These are phyloP conservation scores for Melopsittacus undulatus DNA, from an alignment of 2,797 vertebrate species.

Conservation along the genomic window DNA sequence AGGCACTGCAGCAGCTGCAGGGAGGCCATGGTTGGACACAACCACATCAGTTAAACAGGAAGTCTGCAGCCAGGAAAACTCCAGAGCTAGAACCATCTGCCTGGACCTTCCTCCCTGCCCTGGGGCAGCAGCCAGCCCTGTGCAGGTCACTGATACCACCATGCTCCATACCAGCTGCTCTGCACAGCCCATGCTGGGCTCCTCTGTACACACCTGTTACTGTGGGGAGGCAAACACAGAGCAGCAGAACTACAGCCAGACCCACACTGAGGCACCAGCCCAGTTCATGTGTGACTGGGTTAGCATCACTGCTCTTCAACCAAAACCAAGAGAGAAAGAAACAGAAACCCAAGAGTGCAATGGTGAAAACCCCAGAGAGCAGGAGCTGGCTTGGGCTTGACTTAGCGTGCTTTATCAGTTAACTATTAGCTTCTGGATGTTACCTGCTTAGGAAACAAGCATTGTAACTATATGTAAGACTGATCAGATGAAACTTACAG, in stretches of 20 bases:
- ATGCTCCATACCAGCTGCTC: not conserved
- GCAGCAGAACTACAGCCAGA: not conserved
- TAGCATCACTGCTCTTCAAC: not conserved
- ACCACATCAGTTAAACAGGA: not conserved
- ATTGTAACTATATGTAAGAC: not conserved
- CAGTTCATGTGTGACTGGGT: not conserved
- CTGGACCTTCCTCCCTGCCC: too few species aligned
- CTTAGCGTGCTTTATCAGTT: not conserved
- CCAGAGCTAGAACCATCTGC: not conserved
- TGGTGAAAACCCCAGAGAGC: not conserved
- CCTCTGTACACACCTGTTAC: fast-evolving
- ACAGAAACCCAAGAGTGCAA: not conserved
- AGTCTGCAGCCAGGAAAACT: not conserved
- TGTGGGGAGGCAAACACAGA: not conserved
- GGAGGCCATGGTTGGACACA: not conserved
- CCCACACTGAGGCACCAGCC: fast-evolving
- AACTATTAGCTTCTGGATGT: not conserved
- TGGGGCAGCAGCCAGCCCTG: not conserved
- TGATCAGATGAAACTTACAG: not conserved
- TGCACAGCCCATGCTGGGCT: fast-evolving
- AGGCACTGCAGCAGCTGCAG: not conserved
- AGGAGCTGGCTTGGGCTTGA: not conserved
- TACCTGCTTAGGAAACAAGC: not conserved
- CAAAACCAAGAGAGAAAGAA: not conserved
- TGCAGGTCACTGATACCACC: not conserved